Percentiles rank a stretch among this genome's conserved stretches.
Evolutionary conservation across 2,113 vertebrate genomes (phyloP).

Genomic region (Nerophis ophidion): DNA sequence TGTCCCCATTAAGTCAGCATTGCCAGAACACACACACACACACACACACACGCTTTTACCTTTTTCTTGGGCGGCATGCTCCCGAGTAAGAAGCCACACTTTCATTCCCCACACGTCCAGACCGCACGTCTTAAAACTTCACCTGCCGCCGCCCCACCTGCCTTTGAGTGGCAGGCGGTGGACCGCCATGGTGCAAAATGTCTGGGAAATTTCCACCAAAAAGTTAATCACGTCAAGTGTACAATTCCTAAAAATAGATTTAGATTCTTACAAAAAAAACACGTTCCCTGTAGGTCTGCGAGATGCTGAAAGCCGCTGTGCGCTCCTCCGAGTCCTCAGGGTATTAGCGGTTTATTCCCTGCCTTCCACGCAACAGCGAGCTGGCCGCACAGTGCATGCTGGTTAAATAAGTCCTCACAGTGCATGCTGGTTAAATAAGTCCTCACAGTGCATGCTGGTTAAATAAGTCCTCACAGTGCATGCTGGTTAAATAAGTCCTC

Average conservation of each 20-base stretch:
- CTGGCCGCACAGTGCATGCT: slow-evolving; percentile 1
- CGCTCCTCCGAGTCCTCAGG: slow-evolving; percentile 42
- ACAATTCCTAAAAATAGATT: too few species aligned
- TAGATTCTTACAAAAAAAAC: slow-evolving; percentile 6
- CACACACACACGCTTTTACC: slow-evolving; percentile 45
- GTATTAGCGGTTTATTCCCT: slow-evolving; percentile 71
- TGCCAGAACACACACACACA: too few species aligned
- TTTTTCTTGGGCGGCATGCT: slow-evolving; percentile 77
- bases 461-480: too few species aligned
- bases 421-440: not conserved
- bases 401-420: not conserved
- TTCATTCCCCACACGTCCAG: slow-evolving; percentile 33
- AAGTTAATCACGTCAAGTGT: not conserved
- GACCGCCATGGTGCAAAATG: not conserved
- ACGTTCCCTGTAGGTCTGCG: slow-evolving; percentile 26
- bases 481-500: too few species aligned
- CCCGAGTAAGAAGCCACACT: slow-evolving; percentile 13
- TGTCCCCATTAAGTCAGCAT: too few species aligned
- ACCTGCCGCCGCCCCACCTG: slow-evolving; percentile 22
- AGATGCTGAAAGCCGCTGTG: slow-evolving; percentile 38
- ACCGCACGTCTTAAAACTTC: slow-evolving; percentile 28
- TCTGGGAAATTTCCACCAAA: not conserved
- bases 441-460: too few species aligned
- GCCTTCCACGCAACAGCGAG: not conserved
- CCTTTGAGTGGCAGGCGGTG: not conserved